A percentile compares a stretch with the other conserved stretches of the same genome.
Evolutionary conservation across 2,888 invertebrate genomes (phyloP).

Genomic region (Rhimphoctona megacephalus): DNA sequence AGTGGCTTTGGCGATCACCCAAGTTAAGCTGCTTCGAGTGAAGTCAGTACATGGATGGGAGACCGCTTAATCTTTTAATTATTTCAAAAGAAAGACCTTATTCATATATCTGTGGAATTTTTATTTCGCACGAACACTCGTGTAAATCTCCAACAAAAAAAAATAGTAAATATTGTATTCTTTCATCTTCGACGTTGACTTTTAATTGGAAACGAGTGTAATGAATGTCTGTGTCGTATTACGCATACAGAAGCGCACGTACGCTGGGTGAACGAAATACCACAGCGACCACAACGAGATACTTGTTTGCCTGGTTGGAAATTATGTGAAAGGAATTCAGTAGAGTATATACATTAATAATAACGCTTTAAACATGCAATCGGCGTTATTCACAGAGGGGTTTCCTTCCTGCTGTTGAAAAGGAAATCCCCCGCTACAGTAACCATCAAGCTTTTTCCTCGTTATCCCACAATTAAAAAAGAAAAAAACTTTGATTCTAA

Average conservation of each 20-base stretch:
- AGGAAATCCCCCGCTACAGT: slow-evolving; percentile 31
- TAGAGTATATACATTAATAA: slow-evolving; percentile 42
- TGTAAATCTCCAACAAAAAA: not conserved
- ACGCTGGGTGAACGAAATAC: slow-evolving; percentile 31
- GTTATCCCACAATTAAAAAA: slow-evolving; percentile 5
- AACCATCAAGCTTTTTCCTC: slow-evolving; percentile 25
- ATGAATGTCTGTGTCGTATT: not conserved
- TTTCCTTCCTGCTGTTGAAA: slow-evolving; percentile 45
- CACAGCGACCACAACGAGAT: slow-evolving; percentile 13
- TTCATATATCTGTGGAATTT: not conserved
- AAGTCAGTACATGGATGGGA: not conserved
- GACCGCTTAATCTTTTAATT: not conserved
- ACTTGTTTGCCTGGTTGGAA: slow-evolving; percentile 47
- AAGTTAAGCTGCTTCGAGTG: too few species aligned
- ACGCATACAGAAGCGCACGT: not conserved
- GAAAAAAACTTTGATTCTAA: not conserved
- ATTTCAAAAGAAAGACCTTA: not conserved
- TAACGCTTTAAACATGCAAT: slow-evolving; percentile 45
- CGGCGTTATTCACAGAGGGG: slow-evolving; percentile 29
- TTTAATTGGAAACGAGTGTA: slow-evolving; percentile 20
- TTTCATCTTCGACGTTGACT: not conserved
- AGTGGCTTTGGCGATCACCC: too few species aligned
- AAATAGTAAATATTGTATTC: not conserved
- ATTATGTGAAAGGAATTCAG: slow-evolving; percentile 59
- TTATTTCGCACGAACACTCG: not conserved